Evolutionary conservation across 1,140 invertebrate genomes (phyloP).

Genomic region (Sminthurinus signatus): DNA sequence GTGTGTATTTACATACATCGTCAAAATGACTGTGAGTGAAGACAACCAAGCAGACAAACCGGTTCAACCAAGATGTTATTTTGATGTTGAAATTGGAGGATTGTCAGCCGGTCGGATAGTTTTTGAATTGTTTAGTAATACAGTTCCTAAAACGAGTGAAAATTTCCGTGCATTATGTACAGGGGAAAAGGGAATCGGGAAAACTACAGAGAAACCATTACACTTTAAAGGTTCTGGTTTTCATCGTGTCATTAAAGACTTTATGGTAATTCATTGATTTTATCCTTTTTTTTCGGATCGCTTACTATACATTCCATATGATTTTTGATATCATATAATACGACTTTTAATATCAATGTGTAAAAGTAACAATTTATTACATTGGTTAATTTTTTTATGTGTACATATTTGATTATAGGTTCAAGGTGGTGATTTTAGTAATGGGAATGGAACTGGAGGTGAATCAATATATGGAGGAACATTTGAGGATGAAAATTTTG

Average conservation of each 20-base stretch:
- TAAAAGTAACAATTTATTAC: no score
- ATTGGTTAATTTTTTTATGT: no score
- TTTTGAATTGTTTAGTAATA: slow-evolving; percentile 89
- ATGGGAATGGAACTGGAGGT: slow-evolving; percentile 86
- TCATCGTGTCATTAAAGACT: slow-evolving; percentile 87
- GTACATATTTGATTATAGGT: no score
- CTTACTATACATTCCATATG: no score
- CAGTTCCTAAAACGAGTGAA: slow-evolving; percentile 86
- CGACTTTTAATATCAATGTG: no score
- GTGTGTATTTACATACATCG: no score
- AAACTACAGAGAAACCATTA: slow-evolving; percentile 61
- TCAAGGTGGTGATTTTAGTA: slow-evolving; percentile 68
- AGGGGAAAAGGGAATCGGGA: slow-evolving; percentile 73
- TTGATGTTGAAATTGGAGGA: slow-evolving; percentile 82
- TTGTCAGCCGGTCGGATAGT: slow-evolving; percentile 79
- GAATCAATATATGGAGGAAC: slow-evolving; percentile 85
- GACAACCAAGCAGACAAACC: neutral
- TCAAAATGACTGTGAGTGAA: slow-evolving; percentile 19
- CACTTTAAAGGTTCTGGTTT: slow-evolving; percentile 67
- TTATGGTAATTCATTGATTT: no score
- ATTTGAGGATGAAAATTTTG: slow-evolving; percentile 90
- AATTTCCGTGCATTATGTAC: slow-evolving; percentile 90
- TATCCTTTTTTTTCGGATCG: no score
- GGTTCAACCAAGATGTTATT: slow-evolving; percentile 28
- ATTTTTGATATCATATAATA: no score